These are phyloP conservation scores for Virgularia gustaviana DNA, from an alignment of 92 coral and sea anemone genomes.

Conservation along the genomic window DNA sequence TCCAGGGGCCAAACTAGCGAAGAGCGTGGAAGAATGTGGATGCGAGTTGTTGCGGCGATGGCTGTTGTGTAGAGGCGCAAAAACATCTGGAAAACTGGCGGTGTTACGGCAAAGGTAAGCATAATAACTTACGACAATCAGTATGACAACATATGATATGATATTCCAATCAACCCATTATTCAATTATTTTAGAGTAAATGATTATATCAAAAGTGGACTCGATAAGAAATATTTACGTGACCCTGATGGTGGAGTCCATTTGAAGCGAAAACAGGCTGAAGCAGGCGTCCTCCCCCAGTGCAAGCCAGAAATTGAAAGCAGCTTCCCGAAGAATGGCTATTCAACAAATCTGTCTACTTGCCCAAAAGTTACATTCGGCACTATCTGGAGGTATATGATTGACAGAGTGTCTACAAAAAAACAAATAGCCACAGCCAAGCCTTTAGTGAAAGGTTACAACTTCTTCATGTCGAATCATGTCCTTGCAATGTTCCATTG, in stretches of 20 bases:
- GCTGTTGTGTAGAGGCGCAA: conserved; percentile 34
- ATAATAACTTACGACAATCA: not conserved
- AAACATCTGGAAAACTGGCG: conserved; percentile 21
- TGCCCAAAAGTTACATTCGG: conserved; percentile 63
- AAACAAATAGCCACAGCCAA: conserved; percentile 59
- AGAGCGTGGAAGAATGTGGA: conserved; percentile 31
- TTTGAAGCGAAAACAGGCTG: conserved; percentile 47
- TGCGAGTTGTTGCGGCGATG: conserved; percentile 14
- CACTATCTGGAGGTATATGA: conserved; percentile 64
- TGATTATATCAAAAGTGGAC: conserved; percentile 49
- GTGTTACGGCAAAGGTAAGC: not conserved
- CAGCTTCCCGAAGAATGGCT: conserved; percentile 57
- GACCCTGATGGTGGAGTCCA: conserved; percentile 60
- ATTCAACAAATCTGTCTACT: conserved; percentile 19
- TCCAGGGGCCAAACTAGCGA: conserved; percentile 46
- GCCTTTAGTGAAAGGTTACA: no score
- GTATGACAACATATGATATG: not conserved
- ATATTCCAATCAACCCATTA: not conserved
- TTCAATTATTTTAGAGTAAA: conserved; percentile 31
- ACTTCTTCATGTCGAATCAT: conserved; percentile 55
- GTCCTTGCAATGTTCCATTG: conserved; percentile 44
- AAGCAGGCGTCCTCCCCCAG: conserved; percentile 49
- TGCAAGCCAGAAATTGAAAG: conserved; percentile 35
- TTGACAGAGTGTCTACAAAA: conserved; percentile 50
- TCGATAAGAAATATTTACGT: conserved; percentile 50